Evolutionary conservation across 1,140 invertebrate genomes (phyloP).

Genomic region (Luehdorfia chinensis): DNA sequence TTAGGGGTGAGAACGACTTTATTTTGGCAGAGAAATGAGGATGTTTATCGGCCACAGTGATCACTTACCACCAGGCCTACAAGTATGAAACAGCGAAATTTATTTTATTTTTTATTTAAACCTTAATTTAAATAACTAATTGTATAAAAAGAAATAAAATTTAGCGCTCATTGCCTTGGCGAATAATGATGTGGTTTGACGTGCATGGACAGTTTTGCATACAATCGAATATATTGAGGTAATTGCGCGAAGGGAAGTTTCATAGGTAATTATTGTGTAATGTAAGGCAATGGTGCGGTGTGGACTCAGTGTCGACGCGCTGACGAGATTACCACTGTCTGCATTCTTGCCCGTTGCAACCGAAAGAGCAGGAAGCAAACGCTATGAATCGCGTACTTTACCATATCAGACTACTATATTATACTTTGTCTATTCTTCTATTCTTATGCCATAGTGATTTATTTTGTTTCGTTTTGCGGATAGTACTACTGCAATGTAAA

Average conservation of each 20-base stretch:
- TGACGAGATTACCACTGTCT: constrained; percentile 41
- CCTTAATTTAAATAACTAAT: no score
- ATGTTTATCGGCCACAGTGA: no score
- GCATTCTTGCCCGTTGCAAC: constrained; percentile 38
- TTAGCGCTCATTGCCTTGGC: constrained; percentile 4
- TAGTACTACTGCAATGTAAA: not conserved
- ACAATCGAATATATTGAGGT: constrained; percentile 12
- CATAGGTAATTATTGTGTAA: constrained; percentile 3
- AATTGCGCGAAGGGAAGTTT: constrained; percentile 12
- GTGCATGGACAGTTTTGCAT: constrained; percentile 12
- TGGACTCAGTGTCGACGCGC: constrained; percentile 39
- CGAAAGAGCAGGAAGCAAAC: constrained; percentile 1
- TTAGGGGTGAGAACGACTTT: no score
- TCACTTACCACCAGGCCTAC: no score
- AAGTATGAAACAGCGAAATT: no score
- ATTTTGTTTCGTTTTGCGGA: no score
- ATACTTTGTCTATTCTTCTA: not conserved
- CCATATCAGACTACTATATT: constrained; percentile 1
- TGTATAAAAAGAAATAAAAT: no score
- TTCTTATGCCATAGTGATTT: no score
- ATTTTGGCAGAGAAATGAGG: no score
- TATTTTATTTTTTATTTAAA: no score
- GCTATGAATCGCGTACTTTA: not conserved
- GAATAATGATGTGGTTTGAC: constrained; percentile 6
- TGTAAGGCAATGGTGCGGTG: constrained; percentile 9